Evolutionary conservation across 1,140 invertebrate genomes (phyloP).

Genomic region (Thaumatotibia leucotreta): DNA sequence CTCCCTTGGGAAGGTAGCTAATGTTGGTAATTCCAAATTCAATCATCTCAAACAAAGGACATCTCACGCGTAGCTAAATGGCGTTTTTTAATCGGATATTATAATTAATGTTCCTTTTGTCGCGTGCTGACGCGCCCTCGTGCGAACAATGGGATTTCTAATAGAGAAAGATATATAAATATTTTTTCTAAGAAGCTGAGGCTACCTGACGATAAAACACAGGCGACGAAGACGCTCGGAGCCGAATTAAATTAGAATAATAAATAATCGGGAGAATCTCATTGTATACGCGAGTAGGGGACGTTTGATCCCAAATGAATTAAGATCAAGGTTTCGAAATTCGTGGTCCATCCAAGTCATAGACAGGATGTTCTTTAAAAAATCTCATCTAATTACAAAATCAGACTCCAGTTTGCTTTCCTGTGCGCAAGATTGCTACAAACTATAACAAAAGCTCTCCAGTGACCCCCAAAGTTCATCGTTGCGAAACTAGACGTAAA

Average conservation of each 20-base stretch:
- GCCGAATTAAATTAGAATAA: constrained; percentile 63
- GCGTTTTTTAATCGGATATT: constrained; percentile 78
- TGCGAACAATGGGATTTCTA: constrained; percentile 72
- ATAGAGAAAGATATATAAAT: constrained; percentile 73
- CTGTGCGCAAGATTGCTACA: background rate
- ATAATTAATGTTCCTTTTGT: constrained; percentile 78
- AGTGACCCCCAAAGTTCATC: constrained; percentile 36
- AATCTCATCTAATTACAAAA: background rate
- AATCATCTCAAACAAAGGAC: constrained; percentile 73
- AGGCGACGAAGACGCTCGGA: constrained; percentile 49
- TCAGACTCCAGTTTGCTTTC: background rate
- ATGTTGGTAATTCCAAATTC: constrained; percentile 68
- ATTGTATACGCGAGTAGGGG: constrained; percentile 31
- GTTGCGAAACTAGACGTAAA: constrained; percentile 56
- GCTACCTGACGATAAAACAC: constrained; percentile 71
- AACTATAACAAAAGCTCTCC: constrained; percentile 22
- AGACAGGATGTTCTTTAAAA: background rate
- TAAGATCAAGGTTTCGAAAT: background rate
- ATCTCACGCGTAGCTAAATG: constrained; percentile 69
- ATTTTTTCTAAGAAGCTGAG: constrained; percentile 68
- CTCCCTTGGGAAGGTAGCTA: constrained; percentile 47
- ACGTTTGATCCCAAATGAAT: constrained; percentile 22
- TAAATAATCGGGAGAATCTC: constrained; percentile 31
- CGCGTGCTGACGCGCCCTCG: constrained; percentile 70
- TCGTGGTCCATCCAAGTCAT: too few species aligned